Percentiles rank a stretch among this genome's conserved stretches.
These are phyloP conservation scores for Proisotoma minuta DNA, from an alignment of 2,888 invertebrate species.

Conservation along the genomic window DNA sequence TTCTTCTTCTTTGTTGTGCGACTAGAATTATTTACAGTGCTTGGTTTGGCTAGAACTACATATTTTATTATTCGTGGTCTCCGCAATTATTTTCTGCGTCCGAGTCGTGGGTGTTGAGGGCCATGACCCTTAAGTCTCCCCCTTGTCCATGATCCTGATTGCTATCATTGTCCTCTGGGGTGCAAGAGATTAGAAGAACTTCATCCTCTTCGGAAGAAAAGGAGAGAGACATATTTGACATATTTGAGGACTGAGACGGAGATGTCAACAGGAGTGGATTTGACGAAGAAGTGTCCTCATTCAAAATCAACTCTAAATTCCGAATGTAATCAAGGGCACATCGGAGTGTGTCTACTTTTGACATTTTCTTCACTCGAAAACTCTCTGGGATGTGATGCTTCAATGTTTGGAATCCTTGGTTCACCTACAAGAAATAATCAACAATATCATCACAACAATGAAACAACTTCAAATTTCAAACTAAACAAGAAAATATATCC, in stretches of 20 bases:
- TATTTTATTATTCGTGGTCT: no score
- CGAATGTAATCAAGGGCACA: conserved; percentile 87
- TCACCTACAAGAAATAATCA: conserved; percentile 60
- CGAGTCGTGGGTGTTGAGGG: no score
- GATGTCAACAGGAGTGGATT: neutral
- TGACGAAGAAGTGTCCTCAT: no score
- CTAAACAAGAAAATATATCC: no score
- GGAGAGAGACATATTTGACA: neutral
- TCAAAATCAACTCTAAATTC: conserved; percentile 72
- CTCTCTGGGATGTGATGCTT: conserved; percentile 81
- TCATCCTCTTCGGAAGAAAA: conserved; percentile 14
- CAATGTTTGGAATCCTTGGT: conserved; percentile 84
- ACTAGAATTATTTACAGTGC: conserved; percentile 6
- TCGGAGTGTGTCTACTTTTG: conserved; percentile 82
- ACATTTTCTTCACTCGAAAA: conserved; percentile 64
- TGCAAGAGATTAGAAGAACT: no score
- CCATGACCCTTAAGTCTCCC: no score
- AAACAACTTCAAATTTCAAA: no score
- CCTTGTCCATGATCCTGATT: conserved; percentile 28
- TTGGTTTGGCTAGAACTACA: no score
- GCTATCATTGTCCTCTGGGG: conserved; percentile 48
- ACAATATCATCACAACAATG: neutral
- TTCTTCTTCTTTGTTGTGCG: conserved; percentile 3
- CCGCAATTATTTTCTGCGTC: no score
- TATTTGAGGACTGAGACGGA: neutral